Conservation (phyloP, 2,113 vertebrate genomes). For the Glaucomys volans region DNA sequence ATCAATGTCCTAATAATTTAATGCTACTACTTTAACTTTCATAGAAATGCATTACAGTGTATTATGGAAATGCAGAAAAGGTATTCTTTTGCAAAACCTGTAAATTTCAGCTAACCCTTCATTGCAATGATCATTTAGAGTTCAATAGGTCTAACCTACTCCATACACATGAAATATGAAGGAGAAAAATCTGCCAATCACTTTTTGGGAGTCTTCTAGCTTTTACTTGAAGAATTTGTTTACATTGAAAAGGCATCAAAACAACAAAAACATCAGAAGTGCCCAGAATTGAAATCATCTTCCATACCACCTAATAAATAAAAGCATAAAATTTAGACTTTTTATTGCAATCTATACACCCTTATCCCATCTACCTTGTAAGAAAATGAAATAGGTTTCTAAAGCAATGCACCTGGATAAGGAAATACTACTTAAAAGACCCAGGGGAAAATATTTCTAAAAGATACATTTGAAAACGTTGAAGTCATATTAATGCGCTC, state of each 20-base stretch:
- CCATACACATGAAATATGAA: neutral
- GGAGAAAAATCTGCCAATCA: slow-evolving; percentile 5
- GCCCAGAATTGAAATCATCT: neutral
- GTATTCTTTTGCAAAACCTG: neutral
- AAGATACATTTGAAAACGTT: neutral
- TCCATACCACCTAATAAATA: neutral
- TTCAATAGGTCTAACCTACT: neutral
- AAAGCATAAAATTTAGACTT: neutral
- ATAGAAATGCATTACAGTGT: neutral
- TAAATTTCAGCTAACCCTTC: neutral
- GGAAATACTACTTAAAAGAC: neutral
- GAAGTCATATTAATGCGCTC: neutral
- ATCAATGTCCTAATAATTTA: neutral
- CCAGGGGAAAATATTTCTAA: neutral
- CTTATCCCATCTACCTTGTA: neutral
- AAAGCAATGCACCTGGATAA: neutral
- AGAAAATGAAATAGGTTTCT: neutral
- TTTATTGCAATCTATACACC: neutral
- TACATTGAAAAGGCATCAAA: slow-evolving; percentile 4
- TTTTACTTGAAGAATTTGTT: neutral
- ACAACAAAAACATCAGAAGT: neutral
- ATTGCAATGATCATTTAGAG: neutral
- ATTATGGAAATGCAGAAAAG: neutral
- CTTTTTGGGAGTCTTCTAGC: neutral
- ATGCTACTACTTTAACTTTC: neutral